Percentiles rank a stretch among this genome's conserved stretches.
phyloP scores from a whole-genome alignment of 2,888 invertebrate species.

The Operophtera brumata region DNA sequence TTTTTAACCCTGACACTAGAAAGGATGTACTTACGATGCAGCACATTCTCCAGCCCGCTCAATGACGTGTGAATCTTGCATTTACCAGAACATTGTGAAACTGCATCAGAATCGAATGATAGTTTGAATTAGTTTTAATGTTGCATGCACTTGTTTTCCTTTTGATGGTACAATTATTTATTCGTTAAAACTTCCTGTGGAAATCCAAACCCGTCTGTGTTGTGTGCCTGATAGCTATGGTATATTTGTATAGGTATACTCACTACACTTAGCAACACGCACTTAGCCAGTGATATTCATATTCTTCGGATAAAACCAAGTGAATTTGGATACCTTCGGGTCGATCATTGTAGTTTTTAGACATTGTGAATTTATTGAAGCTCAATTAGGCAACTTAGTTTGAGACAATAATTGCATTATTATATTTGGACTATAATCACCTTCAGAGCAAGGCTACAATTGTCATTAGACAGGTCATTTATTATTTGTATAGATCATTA shows the following conservation, averaged over 20 bases:
- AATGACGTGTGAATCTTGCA: constrained; percentile 17
- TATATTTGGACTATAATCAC: constrained; percentile 22
- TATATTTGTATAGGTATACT: too few relatives aligned
- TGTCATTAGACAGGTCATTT: constrained; percentile 17
- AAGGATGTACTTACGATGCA: constrained; percentile 4
- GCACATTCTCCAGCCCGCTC: neutral
- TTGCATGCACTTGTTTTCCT: neutral
- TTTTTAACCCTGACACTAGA: constrained; percentile 22
- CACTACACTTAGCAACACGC: too few relatives aligned
- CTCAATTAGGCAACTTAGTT: constrained; percentile 13
- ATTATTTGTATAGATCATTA: constrained; percentile 26
- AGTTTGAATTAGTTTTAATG: neutral
- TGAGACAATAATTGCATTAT: constrained; percentile 5
- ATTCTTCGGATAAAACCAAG: neutral
- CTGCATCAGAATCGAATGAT: neutral
- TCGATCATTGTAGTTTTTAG: too few relatives aligned
- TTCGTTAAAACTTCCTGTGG: neutral
- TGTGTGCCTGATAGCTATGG: too few relatives aligned
- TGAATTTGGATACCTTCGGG: too few relatives aligned
- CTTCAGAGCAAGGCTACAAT: constrained; percentile 24
- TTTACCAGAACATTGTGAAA: constrained; percentile 11
- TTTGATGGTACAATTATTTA: neutral
- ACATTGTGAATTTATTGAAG: neutral
- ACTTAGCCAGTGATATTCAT: too few relatives aligned
- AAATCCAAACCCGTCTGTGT: too few relatives aligned